A percentile compares a stretch with the other conserved stretches of the same genome.
phyloP scores from a whole-genome alignment of 2,888 invertebrate genomes.

The Melinopterus prodromus region DNA sequence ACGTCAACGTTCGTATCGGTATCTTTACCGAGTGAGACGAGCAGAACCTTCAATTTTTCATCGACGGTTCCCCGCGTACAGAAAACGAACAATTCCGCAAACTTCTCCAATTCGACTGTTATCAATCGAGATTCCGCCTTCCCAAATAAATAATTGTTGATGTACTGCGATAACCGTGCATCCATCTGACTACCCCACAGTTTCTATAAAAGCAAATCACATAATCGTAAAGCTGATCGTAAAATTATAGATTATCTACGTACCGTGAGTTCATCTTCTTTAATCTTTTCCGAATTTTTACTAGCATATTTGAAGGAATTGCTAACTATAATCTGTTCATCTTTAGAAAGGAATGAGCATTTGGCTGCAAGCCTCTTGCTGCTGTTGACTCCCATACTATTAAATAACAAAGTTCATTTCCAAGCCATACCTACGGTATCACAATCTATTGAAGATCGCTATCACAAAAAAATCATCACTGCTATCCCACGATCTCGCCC shows the following conservation, averaged over 20 bases:
- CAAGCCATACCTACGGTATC: slow-evolving; percentile 33
- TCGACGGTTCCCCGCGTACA: slow-evolving; percentile 74
- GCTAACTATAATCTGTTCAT: slow-evolving; percentile 70
- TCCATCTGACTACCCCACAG: slow-evolving; percentile 76
- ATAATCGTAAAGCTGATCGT: background rate
- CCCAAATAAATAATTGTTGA: slow-evolving; percentile 74
- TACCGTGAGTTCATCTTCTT: slow-evolving; percentile 73
- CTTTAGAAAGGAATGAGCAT: slow-evolving; percentile 70
- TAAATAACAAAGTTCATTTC: slow-evolving; percentile 14
- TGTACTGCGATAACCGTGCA: slow-evolving; percentile 70
- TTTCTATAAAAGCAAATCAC: slow-evolving; percentile 62
- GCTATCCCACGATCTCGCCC: slow-evolving; percentile 28
- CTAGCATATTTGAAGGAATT: slow-evolving; percentile 70
- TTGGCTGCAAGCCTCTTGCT: slow-evolving; percentile 73
- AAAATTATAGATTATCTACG: slow-evolving; percentile 15
- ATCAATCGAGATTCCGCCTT: slow-evolving; percentile 62
- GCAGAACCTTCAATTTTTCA: slow-evolving; percentile 67
- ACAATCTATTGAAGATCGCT: slow-evolving; percentile 25
- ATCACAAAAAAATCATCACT: slow-evolving; percentile 32
- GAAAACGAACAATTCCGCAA: slow-evolving; percentile 74
- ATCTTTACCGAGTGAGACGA: slow-evolving; percentile 67
- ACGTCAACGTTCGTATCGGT: slow-evolving; percentile 65
- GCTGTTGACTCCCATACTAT: slow-evolving; percentile 63
- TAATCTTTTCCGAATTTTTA: slow-evolving; percentile 70
- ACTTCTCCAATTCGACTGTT: slow-evolving; percentile 69